These are phyloP conservation scores for Crenichthys baileyi DNA, from an alignment of 2,797 vertebrate genomes.

Conservation along the genomic window DNA sequence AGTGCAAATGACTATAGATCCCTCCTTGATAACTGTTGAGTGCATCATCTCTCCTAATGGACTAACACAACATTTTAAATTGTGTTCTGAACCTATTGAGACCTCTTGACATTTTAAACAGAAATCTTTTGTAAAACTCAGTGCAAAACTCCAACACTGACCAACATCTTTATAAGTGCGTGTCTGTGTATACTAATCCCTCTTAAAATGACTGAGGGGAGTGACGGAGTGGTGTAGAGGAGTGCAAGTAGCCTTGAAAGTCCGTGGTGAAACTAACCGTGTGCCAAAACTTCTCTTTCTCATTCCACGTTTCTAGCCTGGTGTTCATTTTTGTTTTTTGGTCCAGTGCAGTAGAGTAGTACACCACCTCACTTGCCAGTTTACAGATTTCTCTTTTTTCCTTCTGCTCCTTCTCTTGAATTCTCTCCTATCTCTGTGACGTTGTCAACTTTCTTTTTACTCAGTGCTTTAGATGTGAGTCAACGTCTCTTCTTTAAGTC, in stretches of 20 bases:
- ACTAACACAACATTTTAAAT: not conserved
- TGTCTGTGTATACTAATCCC: too few species aligned
- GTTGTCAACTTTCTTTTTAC: conserved; percentile 28
- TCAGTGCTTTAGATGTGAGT: conserved; percentile 69
- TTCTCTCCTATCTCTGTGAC: conserved; percentile 12
- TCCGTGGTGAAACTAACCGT: conserved; percentile 59
- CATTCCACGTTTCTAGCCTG: conserved; percentile 72
- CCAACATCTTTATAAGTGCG: not conserved
- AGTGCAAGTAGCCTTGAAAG: conserved; percentile 71
- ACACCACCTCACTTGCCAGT: conserved; percentile 72
- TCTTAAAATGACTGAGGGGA: not conserved
- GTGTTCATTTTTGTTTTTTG: conserved; percentile 45
- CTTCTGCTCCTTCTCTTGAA: conserved; percentile 36
- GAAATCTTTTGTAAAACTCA: not conserved
- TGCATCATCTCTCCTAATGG: too few species aligned
- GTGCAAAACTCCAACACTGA: not conserved
- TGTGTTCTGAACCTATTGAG: not conserved
- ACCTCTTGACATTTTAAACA: not conserved
- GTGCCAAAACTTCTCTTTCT: conserved; percentile 51
- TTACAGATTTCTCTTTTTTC: conserved; percentile 63
- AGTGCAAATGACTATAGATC: too few species aligned
- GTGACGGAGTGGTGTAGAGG: conserved; percentile 30
- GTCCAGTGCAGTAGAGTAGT: conserved; percentile 81
- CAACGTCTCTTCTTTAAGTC: conserved; percentile 27
- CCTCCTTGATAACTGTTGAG: too few species aligned